Evolutionary conservation across 30 jellyfish, hydroid and myxozoan genomes (phyloP).

Genomic region (Pelagia noctiluca): DNA sequence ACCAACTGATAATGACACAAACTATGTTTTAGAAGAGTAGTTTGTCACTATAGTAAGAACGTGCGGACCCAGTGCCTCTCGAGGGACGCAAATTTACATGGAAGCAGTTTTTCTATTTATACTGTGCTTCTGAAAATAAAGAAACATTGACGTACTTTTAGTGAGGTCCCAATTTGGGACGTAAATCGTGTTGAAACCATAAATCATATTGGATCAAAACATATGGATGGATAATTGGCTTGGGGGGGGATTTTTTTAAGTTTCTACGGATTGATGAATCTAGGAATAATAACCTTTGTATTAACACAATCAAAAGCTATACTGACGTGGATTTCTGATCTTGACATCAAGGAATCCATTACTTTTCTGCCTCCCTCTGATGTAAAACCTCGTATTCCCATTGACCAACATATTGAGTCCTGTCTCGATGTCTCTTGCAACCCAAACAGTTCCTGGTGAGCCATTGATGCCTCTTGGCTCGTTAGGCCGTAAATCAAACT

Average conservation of each 20-base stretch:
- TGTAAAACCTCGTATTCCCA: constrained; percentile 45
- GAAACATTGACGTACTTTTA: too few relatives aligned
- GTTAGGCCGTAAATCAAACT: constrained; percentile 80
- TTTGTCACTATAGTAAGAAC: too few relatives aligned
- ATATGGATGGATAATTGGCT: neutral
- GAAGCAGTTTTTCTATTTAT: too few relatives aligned
- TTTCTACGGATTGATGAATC: too few relatives aligned
- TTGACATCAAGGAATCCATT: constrained; percentile 27
- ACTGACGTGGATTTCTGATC: constrained; percentile 54
- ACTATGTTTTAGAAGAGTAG: too few relatives aligned
- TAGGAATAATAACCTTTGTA: too few relatives aligned
- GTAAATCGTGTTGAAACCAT: neutral
- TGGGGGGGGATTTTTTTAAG: constrained; percentile 6
- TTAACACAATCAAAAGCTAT: neutral
- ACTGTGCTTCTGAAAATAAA: too few relatives aligned
- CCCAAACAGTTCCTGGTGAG: constrained; percentile 77
- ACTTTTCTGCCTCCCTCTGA: neutral
- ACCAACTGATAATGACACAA: too few relatives aligned
- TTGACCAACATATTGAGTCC: constrained; percentile 53
- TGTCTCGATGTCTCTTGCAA: constrained; percentile 72
- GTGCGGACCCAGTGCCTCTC: too few relatives aligned
- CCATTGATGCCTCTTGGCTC: constrained; percentile 73
- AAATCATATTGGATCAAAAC: neutral
- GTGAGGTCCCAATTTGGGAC: too few relatives aligned
- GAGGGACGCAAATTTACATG: too few relatives aligned